Evolutionary conservation across 2,797 vertebrate genomes (phyloP).

Genomic region (Sebastes steindachneri): DNA sequence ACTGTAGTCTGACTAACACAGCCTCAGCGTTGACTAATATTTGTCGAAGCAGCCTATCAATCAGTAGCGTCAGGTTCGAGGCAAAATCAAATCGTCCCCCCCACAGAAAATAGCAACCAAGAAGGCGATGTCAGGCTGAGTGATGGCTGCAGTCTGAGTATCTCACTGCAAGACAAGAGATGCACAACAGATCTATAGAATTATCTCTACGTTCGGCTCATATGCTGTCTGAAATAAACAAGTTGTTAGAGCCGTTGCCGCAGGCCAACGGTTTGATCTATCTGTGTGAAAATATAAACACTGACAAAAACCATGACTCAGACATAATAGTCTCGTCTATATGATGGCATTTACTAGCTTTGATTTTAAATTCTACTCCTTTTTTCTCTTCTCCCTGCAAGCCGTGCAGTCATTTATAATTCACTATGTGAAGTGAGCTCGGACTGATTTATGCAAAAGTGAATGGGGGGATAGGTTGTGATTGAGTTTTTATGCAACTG

Average conservation of each 20-base stretch:
- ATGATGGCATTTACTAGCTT: slow-evolving; percentile 22
- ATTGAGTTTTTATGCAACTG: slow-evolving; percentile 45
- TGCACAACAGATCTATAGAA: neutral
- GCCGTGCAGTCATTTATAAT: slow-evolving; percentile 14
- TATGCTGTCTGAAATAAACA: slow-evolving; percentile 5
- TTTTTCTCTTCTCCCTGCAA: neutral
- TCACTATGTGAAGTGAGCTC: neutral
- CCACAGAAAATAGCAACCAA: neutral
- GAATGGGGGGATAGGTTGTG: slow-evolving; percentile 19
- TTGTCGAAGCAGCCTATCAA: neutral
- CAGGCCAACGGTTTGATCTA: slow-evolving; percentile 22
- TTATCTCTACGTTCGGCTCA: neutral
- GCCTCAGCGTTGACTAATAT: neutral
- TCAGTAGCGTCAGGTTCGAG: neutral
- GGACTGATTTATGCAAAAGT: slow-evolving; percentile 42
- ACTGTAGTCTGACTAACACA: neutral
- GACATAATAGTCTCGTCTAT: slow-evolving; percentile 13
- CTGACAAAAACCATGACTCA: slow-evolving; percentile 27
- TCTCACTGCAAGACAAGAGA: neutral
- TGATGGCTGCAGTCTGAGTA: neutral
- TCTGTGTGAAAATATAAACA: slow-evolving; percentile 29
- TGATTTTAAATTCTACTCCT: neutral
- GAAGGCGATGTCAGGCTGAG: neutral
- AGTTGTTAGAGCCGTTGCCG: slow-evolving; percentile 2
- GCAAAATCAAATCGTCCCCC: neutral